Conservation (phyloP, 2,888 invertebrate genomes). For the Schizotus pectinicornis region DNA sequence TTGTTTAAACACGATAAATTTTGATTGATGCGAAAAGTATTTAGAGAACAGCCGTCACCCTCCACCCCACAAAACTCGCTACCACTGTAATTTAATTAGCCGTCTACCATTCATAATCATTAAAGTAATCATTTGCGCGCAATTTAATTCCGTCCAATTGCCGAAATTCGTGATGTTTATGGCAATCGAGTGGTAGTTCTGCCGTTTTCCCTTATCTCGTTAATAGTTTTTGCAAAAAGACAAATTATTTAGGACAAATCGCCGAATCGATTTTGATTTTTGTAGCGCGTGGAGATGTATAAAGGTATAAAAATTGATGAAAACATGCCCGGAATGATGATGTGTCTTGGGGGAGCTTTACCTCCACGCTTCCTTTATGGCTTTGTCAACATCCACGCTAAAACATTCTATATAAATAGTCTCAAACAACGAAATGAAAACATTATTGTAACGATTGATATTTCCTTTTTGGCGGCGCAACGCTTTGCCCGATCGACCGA, state of each 20-base stretch:
- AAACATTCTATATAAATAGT: slow-evolving; percentile 1
- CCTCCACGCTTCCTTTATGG: slow-evolving; percentile 3
- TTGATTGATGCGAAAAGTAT: too few relatives aligned
- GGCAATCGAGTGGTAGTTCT: too few relatives aligned
- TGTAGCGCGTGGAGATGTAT: background rate
- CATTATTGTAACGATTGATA: slow-evolving; percentile 33
- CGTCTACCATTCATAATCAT: slow-evolving; percentile 16
- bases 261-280: too few relatives aligned
- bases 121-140: slow-evolving; percentile 26
- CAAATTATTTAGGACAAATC: too few relatives aligned
- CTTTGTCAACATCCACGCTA: background rate
- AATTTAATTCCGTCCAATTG: slow-evolving; percentile 22
- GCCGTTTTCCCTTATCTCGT: too few relatives aligned
- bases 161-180: too few relatives aligned
- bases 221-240: too few relatives aligned
- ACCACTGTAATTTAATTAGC: too few relatives aligned
- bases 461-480: slow-evolving; percentile 19
- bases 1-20: too few relatives aligned
- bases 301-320: background rate
- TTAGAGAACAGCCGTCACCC: too few relatives aligned
- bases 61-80: too few relatives aligned
- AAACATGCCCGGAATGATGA: background rate
- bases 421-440: slow-evolving; percentile 29
- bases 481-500: slow-evolving; percentile 28
- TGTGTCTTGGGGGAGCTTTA: background rate